Percentiles rank a stretch among this genome's conserved stretches.
Evolutionary conservation across 2,888 invertebrate species (phyloP).

Genomic region (Stratiomys singularior): DNA sequence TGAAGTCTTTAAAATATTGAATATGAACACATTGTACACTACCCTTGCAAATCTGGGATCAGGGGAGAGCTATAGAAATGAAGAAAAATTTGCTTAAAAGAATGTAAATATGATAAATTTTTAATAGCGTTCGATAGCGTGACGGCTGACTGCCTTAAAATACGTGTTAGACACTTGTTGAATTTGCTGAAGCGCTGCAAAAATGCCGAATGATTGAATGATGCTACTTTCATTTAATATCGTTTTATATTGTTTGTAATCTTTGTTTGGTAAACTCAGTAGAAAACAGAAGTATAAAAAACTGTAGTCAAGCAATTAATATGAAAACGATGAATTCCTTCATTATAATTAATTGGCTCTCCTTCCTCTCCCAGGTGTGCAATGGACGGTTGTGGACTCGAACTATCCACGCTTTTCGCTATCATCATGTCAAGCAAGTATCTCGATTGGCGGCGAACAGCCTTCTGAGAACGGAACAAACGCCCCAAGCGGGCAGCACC

Average conservation of each 20-base stretch:
- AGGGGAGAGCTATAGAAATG: conserved; percentile 66
- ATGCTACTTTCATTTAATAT: conserved; percentile 48
- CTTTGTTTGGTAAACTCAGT: background rate
- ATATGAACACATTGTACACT: conserved; percentile 53
- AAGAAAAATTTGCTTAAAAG: background rate
- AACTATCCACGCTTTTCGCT: conserved; percentile 79
- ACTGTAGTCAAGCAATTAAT: conserved; percentile 48
- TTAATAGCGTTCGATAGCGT: background rate
- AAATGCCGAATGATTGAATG: conserved; percentile 47
- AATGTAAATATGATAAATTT: conserved; percentile 17
- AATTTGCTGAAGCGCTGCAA: background rate
- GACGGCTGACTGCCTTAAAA: background rate
- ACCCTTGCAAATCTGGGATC: conserved; percentile 65
- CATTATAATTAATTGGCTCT: conserved; percentile 57
- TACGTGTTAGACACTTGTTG: too few relatives aligned
- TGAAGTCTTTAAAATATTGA: conserved; percentile 36
- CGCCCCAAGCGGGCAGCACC: conserved; percentile 42
- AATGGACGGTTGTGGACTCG: conserved; percentile 87
- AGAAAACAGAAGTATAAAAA: conserved; percentile 54
- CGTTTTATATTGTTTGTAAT: conserved; percentile 49
- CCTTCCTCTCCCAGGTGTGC: conserved; percentile 79
- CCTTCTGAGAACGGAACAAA: conserved; percentile 47
- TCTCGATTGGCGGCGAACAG: conserved; percentile 62
- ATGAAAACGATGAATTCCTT: conserved; percentile 38
- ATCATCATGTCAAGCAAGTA: conserved; percentile 72